phyloP scores from a whole-genome alignment of 2,888 invertebrate species.

The Crepidodera aurea region DNA sequence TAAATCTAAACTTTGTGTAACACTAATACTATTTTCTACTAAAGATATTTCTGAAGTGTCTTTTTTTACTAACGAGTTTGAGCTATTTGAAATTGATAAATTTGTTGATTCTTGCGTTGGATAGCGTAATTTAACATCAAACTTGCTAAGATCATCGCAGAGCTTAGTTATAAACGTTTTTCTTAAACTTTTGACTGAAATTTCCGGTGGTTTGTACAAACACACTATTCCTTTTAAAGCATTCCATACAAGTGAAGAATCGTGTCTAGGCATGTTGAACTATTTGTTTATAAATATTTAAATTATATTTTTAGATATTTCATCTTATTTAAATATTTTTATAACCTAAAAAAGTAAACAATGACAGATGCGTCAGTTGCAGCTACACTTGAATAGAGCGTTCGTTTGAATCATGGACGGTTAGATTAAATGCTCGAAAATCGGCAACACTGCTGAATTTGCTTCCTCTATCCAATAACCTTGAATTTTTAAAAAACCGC shows the following conservation, averaged over 20 bases:
- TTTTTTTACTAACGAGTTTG: background rate
- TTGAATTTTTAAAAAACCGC: too few species aligned
- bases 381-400: too few species aligned
- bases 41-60: background rate
- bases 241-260: slow-evolving; percentile 70
- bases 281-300: background rate
- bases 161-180: slow-evolving; percentile 70
- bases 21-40: background rate
- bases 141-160: slow-evolving; percentile 61
- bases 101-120: background rate
- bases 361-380: too few species aligned
- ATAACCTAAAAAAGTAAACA: too few species aligned
- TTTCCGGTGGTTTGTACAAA: slow-evolving; percentile 78
- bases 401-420: too few species aligned
- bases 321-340: too few species aligned
- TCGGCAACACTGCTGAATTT: too few species aligned
- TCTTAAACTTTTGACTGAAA: slow-evolving; percentile 65
- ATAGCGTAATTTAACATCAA: slow-evolving; percentile 22
- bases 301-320: too few species aligned
- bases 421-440: too few species aligned
- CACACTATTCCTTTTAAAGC: slow-evolving; percentile 78
- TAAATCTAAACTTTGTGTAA: slow-evolving; percentile 11
- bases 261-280: slow-evolving; percentile 44
- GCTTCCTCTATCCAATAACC: too few species aligned
- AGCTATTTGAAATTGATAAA: background rate